Base-by-base conservation (phyloP, 1,140 invertebrate species). In the Condylostylus longicornis region DNA sequence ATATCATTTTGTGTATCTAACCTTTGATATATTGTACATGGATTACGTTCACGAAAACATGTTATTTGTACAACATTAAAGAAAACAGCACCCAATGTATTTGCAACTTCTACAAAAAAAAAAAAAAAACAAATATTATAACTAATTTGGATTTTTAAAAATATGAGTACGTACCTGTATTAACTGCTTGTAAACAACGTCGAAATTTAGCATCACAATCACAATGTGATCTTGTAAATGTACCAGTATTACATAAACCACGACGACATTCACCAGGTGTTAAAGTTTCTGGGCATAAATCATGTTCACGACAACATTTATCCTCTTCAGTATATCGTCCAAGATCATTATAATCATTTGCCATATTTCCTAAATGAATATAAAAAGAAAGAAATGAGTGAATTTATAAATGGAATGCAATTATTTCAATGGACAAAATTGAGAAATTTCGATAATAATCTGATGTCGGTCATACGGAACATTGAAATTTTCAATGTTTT, bases 241-340 rank as follows among this genome's bases (percentile, higher is more conserved):
- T 68, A 2, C 75, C 75, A 19, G 66, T 67, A 45, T 82, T 82
- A 51, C 75, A 78, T 18, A 80, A 67, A 0, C 75, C 74, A 31
- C 72, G 64, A 25, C 67, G 65, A 42, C 76, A 79, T 36, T 74
- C 58, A 8, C 70, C 67, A 2, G 68, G 64, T n/a, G 48, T 51
- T 21, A 81, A 60, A 8, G 65, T 68, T 36, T 69, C 62, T 2
- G 72, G 70, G 42, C 82, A 87, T 45, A 73, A 66, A 56, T 87
- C 82, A 50, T 87, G 82, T 39, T 77, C 72, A 14, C 81, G 65
- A 50, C 82, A 84, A 43, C 81, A 86, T 1, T 61, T 58, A 52
- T 85, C 81, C 39, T 79, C 74, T 15, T 69, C 66, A 0, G 52
- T 39, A 48, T 78, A 71, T 4, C 59, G 49, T 0, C 80, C 80